phyloP scores from a whole-genome alignment of 2,888 invertebrate species.

The Eupithecia tripunctaria region DNA sequence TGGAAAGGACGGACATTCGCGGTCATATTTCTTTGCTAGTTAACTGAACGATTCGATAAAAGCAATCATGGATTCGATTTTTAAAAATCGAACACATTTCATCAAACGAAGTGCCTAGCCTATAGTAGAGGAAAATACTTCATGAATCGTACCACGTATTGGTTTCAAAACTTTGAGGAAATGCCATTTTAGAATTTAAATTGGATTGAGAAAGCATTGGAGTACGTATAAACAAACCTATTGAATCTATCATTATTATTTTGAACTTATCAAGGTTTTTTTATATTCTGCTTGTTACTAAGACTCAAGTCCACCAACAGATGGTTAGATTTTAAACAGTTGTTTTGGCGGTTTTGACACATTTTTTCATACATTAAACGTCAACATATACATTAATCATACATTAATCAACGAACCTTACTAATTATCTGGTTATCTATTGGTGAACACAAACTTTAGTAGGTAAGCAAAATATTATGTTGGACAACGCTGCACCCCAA shows the following conservation, averaged over 20 bases:
- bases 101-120: background rate
- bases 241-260: background rate
- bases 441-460: too few relatives aligned
- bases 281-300: too few relatives aligned
- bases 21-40: conserved; percentile 13
- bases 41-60: conserved; percentile 10
- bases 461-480: too few relatives aligned
- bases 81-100: background rate
- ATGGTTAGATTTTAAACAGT: too few relatives aligned
- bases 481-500: background rate
- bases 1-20: conserved; percentile 24
- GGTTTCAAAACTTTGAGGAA: background rate
- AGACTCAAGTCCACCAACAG: too few relatives aligned
- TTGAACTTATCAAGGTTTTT: too few relatives aligned
- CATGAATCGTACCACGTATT: background rate
- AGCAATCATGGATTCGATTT: background rate
- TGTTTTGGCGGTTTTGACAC: too few relatives aligned
- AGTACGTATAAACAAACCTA: background rate
- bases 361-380: too few relatives aligned
- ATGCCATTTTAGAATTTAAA: background rate
- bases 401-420: too few relatives aligned
- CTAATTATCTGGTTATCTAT: too few relatives aligned
- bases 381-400: too few relatives aligned
- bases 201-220: background rate
- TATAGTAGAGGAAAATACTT: background rate